Evolutionary conservation across 2,888 invertebrate species (phyloP), one percentile per base, ranked within the genome.

Genomic region (Linnaemya vulpina): DNA sequence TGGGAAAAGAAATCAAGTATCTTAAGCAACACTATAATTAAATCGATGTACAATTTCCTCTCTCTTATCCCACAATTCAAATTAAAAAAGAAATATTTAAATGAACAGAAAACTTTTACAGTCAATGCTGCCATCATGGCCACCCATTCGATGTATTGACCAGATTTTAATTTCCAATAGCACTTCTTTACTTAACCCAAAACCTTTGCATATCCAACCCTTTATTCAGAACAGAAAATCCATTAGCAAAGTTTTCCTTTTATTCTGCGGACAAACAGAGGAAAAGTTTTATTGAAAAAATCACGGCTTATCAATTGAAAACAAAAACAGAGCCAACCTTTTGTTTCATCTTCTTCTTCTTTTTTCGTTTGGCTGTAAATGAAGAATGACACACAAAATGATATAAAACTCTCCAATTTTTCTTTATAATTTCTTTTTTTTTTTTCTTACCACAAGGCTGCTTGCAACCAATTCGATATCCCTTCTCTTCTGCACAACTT

Each of bases 231-330:
- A 67, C 8, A 25, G 40, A 20, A 13, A 65, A 46, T 43, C 8
- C 30, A 30, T 78, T 71, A 49, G 22, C 30, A 63, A 35, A 46
- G 15, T 60, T 25, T 77, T 58, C 1, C n/a, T 22, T 30, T 25
- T 13, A 10, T 13, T 11, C n/a, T 20, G 60, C 4, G 35, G 43
- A 55, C 22, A 55, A 40, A 74, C 11, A 49, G 35, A 58, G 22
- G 15, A 81, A 30, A 51, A 38, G 15, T 62, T 75, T 62, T 58
- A 81, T 65, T 17, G 30, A 13, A 46, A 49, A 67, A 46, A 43
- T 13, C 22, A 43, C 46, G 46, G 55, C 53, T 83, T 83, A 83
- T 78, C 83, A 78, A 73, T 73, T 77, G 65, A 67, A 53, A 25
- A 58, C 60, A 62, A 77, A 62, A 67, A 35, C 53, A n/a, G 51